Percentiles rank a stretch among this genome's conserved stretches.
Evolutionary conservation across 1,140 invertebrate species (phyloP).

Genomic region (Drosophila pectinifera): DNA sequence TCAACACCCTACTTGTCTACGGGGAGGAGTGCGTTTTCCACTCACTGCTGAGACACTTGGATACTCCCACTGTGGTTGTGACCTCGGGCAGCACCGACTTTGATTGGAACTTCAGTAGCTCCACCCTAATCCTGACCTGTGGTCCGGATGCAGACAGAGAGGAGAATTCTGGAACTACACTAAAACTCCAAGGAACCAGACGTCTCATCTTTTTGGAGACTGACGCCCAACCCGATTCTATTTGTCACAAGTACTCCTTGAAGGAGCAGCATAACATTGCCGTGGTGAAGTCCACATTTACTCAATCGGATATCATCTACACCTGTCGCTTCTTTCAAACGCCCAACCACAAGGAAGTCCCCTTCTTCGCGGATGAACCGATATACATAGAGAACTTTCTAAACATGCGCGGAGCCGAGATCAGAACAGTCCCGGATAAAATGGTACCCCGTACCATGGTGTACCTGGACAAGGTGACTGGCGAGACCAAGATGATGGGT

Average conservation of each 20-base stretch:
- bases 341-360: conserved; percentile 18
- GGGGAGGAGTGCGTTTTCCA: conserved; percentile 52
- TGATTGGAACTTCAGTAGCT: conserved; percentile 47
- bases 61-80: conserved; percentile 28
- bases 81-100: conserved; percentile 29
- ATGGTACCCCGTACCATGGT: conserved; percentile 52
- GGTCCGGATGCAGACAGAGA: conserved; percentile 27
- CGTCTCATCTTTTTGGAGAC: conserved; percentile 31
- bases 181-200: conserved; percentile 43
- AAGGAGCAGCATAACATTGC: conserved; percentile 62
- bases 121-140: conserved; percentile 46
- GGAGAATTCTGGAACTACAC: conserved; percentile 14
- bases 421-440: conserved; percentile 35
- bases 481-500: conserved; percentile 36
- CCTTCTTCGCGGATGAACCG: background rate
- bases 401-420: conserved; percentile 44
- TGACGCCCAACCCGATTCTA: background rate
- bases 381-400: conserved; percentile 63
- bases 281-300: conserved; percentile 34
- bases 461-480: conserved; percentile 12
- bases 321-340: conserved; percentile 52
- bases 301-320: conserved; percentile 19
- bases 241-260: conserved; percentile 38
- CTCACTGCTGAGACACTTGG: conserved; percentile 19
- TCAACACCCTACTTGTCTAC: conserved; percentile 46